A percentile compares a stretch with the other conserved stretches of the same genome.
Conservation (phyloP, 2,888 invertebrate species). For the Miltochrista miniata region DNA sequence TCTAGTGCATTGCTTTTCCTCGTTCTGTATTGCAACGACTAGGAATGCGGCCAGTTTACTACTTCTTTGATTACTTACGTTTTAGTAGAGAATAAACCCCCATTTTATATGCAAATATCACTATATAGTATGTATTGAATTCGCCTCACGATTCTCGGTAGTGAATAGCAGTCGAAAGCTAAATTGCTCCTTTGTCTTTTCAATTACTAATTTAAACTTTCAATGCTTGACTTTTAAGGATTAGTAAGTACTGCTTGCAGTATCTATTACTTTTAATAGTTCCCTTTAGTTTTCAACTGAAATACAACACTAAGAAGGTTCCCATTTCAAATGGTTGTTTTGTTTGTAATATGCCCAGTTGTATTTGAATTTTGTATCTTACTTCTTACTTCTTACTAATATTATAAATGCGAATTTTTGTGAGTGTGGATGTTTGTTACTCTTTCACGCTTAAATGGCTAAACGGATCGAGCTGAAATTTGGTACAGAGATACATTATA, state of each 20-base stretch:
- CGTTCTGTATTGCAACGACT: slow-evolving; percentile 44
- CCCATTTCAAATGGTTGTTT: no score
- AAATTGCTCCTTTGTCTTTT: slow-evolving; percentile 49
- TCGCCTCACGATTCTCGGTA: slow-evolving; percentile 34
- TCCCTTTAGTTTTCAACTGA: not conserved
- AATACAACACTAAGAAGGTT: not conserved
- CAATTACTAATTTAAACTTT: slow-evolving; percentile 44
- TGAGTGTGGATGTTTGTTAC: no score
- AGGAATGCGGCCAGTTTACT: slow-evolving; percentile 51
- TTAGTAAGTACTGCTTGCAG: slow-evolving; percentile 32
- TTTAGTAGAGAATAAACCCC: slow-evolving; percentile 37
- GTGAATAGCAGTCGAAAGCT: slow-evolving; percentile 34
- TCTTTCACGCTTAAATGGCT: no score
- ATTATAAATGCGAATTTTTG: no score
- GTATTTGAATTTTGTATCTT: no score
- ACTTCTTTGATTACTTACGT: slow-evolving; percentile 43
- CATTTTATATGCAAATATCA: slow-evolving; percentile 32
- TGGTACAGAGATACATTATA: no score
- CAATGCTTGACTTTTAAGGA: slow-evolving; percentile 36
- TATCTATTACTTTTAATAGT: slow-evolving; percentile 18
- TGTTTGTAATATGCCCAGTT: no score
- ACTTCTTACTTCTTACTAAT: no score
- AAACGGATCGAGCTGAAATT: no score
- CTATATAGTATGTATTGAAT: slow-evolving; percentile 39
- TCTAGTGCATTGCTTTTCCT: slow-evolving; percentile 56